phyloP scores from a whole-genome alignment of 2,888 invertebrate species.

The Priocnemis perturbator region DNA sequence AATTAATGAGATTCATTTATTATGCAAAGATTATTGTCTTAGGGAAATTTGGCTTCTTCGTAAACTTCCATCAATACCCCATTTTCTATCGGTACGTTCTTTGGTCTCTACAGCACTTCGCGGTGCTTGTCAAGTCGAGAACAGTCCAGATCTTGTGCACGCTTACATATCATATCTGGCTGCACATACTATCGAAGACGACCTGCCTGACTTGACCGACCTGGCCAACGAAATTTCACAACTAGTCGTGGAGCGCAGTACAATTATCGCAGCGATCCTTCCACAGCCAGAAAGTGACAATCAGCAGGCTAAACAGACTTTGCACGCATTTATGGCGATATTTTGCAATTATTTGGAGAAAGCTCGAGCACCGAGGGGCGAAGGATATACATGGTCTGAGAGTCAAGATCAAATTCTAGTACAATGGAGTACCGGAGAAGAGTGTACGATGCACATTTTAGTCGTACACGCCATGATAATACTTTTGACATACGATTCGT shows the following conservation, averaged over 20 bases:
- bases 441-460: slow-evolving; percentile 86
- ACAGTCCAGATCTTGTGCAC: slow-evolving; percentile 87
- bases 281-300: slow-evolving; percentile 78
- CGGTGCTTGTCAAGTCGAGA: slow-evolving; percentile 93
- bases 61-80: slow-evolving; percentile 85
- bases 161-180: slow-evolving; percentile 92
- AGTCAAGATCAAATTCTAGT: slow-evolving; percentile 86
- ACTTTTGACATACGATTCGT: slow-evolving; percentile 83
- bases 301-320: slow-evolving; percentile 76
- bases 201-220: slow-evolving; percentile 82
- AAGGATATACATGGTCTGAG: slow-evolving; percentile 81
- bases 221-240: slow-evolving; percentile 90
- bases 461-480: slow-evolving; percentile 91
- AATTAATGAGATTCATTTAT: slow-evolving; percentile 9
- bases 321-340: slow-evolving; percentile 84
- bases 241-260: slow-evolving; percentile 92
- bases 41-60: slow-evolving; percentile 78
- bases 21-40: neutral
- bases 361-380: slow-evolving; percentile 81
- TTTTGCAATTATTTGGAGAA: slow-evolving; percentile 86
- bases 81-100: slow-evolving; percentile 85
- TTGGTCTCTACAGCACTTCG: slow-evolving; percentile 85
- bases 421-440: slow-evolving; percentile 85
- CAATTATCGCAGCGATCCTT: slow-evolving; percentile 88
- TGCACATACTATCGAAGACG: slow-evolving; percentile 82